Evolutionary conservation across 1,140 invertebrate species (phyloP).

Genomic region (Phymastichus coffea): DNA sequence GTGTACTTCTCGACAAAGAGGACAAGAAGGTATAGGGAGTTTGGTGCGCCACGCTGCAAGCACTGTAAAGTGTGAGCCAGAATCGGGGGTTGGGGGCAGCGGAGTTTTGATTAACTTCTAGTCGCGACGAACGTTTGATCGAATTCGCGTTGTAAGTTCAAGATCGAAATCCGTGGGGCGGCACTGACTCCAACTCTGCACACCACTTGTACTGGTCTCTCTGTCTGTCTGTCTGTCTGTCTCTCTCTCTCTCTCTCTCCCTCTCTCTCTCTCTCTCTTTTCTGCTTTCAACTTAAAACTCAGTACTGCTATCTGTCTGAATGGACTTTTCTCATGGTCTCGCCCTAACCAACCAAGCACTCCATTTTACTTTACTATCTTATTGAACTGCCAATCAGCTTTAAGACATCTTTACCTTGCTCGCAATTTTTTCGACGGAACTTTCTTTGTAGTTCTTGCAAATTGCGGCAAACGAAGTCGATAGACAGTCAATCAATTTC

Average conservation of each 20-base stretch:
- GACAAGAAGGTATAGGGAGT: conserved; percentile 37
- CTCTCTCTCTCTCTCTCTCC: background rate
- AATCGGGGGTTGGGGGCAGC: conserved; percentile 9
- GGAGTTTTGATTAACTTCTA: conserved; percentile 50
- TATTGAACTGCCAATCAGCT: conserved; percentile 15
- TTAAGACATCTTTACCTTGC: conserved; percentile 3
- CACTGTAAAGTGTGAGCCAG: conserved; percentile 14
- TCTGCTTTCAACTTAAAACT: background rate
- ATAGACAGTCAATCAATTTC: too few species aligned
- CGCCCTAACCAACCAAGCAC: too few species aligned
- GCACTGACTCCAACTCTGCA: background rate
- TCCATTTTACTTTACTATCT: background rate
- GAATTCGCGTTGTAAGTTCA: conserved; percentile 36
- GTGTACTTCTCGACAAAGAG: conserved; percentile 31
- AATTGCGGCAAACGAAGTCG: too few species aligned
- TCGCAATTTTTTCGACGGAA: too few species aligned
- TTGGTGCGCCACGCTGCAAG: conserved; percentile 30
- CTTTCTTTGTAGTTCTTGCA: too few species aligned
- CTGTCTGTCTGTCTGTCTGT: background rate
- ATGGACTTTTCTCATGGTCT: background rate
- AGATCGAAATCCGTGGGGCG: conserved; percentile 7
- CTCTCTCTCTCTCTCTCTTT: background rate
- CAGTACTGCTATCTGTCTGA: background rate
- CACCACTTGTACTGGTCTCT: background rate
- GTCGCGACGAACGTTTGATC: conserved; percentile 39